phyloP scores from a whole-genome alignment of 2,888 invertebrate species.

The Desoria tigrina region DNA sequence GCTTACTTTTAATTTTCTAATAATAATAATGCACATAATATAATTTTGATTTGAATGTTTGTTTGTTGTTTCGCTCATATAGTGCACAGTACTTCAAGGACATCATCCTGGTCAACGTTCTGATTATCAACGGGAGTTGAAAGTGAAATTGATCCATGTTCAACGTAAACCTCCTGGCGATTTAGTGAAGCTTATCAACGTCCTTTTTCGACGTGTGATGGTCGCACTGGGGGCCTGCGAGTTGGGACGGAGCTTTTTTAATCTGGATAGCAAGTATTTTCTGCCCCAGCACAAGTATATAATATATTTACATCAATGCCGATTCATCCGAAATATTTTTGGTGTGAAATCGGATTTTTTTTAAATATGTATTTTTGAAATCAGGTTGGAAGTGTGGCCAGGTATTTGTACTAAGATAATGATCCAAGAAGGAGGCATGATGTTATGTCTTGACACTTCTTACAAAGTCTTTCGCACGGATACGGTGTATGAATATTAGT shows the following conservation, averaged over 20 bases:
- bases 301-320: too few relatives aligned
- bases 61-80: background rate
- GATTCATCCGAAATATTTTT: conserved; percentile 50
- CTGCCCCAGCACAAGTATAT: conserved; percentile 62
- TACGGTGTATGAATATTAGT: conserved; percentile 62
- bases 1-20: background rate
- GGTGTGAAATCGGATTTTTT: background rate
- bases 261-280: conserved; percentile 65
- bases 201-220: conserved; percentile 79
- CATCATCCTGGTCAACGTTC: conserved; percentile 13
- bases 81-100: conserved; percentile 8
- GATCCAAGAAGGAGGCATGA: conserved; percentile 83
- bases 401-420: conserved; percentile 85
- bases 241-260: conserved; percentile 76
- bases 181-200: conserved; percentile 77
- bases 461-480: conserved; percentile 80
- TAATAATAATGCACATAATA: background rate
- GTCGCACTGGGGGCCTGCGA: conserved; percentile 70
- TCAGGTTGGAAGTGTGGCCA: conserved; percentile 83
- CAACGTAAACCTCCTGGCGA: conserved; percentile 65
- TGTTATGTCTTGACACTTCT: conserved; percentile 82
- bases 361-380: background rate
- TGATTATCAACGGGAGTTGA: background rate
- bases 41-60: too few relatives aligned
- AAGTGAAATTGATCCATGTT: conserved; percentile 52